Percentiles rank a stretch among this genome's conserved stretches.
These are phyloP conservation scores for Glaucomys volans DNA, from an alignment of 2,113 vertebrate genomes.

Conservation along the genomic window DNA sequence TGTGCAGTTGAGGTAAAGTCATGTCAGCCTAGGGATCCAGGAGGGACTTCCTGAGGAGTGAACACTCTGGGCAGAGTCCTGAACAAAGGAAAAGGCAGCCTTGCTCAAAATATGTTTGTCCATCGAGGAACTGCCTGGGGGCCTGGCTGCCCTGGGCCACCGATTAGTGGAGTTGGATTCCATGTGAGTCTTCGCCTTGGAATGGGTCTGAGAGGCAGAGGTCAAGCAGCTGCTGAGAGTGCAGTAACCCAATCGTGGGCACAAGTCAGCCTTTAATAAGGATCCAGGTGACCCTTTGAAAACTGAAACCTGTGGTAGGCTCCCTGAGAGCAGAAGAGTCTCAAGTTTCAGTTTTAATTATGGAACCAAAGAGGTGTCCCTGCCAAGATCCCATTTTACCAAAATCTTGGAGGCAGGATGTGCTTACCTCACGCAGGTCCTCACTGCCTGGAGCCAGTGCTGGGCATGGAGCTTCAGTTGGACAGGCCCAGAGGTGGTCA, in stretches of 20 bases:
- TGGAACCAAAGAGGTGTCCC: conserved; percentile 77
- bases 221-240: conserved; percentile 85
- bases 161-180: conserved; percentile 42
- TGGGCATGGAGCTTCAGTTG: neutral
- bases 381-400: conserved; percentile 61
- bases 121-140: neutral
- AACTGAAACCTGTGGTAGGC: conserved; percentile 82
- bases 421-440: conserved; percentile 24
- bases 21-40: neutral
- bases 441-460: neutral
- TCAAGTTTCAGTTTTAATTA: conserved; percentile 85
- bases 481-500: neutral
- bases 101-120: neutral
- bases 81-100: neutral
- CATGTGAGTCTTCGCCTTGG: conserved; percentile 68
- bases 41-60: neutral
- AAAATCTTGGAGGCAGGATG: neutral
- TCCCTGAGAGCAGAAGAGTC: conserved; percentile 73
- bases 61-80: neutral
- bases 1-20: neutral
- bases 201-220: conserved; percentile 78
- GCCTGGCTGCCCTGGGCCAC: conserved; percentile 42
- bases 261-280: conserved; percentile 84
- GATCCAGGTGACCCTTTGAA: conserved; percentile 86
- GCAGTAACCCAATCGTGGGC: conserved; percentile 84